These are phyloP conservation scores for Thera obeliscata DNA, from an alignment of 2,888 invertebrate genomes.

Conservation along the genomic window DNA sequence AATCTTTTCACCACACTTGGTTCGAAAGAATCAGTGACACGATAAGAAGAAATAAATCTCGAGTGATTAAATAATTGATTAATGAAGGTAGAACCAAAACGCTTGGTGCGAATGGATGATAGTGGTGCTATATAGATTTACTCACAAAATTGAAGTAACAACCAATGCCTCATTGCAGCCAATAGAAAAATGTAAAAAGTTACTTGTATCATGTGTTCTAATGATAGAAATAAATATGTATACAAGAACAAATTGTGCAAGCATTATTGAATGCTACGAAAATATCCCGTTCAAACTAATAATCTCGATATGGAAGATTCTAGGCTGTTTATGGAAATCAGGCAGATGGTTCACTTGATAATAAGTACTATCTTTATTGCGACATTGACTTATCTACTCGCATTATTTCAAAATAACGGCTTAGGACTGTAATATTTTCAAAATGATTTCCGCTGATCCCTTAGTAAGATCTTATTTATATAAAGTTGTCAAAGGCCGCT, in stretches of 20 bases:
- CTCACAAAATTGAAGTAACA: too few relatives aligned
- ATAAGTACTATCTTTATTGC: conserved; percentile 3
- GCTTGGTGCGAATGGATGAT: neutral
- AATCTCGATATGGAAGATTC: conserved; percentile 25
- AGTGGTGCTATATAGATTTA: too few relatives aligned
- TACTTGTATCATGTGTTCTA: neutral
- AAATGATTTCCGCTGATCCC: too few relatives aligned
- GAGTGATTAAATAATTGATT: neutral
- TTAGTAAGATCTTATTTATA: too few relatives aligned
- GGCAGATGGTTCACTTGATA: conserved; percentile 21
- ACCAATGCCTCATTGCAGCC: too few relatives aligned
- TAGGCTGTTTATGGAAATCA: conserved; percentile 28
- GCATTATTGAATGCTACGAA: conserved; percentile 11
- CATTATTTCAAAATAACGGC: conserved; percentile 15
- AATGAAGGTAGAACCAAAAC: neutral
- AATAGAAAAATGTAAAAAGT: too few relatives aligned
- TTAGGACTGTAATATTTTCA: neutral
- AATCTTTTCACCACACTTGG: too few relatives aligned
- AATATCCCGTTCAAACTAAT: conserved; percentile 15
- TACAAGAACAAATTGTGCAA: conserved; percentile 4
- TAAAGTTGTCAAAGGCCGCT: too few relatives aligned
- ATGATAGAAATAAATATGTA: neutral
- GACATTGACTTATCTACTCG: conserved; percentile 1
- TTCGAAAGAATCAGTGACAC: too few relatives aligned
- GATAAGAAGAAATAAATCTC: too few relatives aligned